phyloP scores from a whole-genome alignment of 2,888 invertebrate species.

The Falcaria lacertinaria region DNA sequence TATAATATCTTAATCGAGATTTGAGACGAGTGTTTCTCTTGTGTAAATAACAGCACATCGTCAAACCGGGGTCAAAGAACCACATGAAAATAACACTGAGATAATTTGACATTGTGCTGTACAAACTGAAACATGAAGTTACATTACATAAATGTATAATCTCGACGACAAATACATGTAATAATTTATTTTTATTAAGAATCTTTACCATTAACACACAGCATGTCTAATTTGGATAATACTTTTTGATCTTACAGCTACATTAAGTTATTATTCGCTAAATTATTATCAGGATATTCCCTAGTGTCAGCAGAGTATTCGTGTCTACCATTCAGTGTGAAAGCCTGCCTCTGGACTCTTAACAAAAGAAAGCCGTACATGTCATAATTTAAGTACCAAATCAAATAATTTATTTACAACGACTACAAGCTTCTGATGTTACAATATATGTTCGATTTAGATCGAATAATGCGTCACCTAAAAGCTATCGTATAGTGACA shows the following conservation, averaged over 20 bases:
- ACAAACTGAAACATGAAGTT: slow-evolving; percentile 25
- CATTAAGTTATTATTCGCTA: slow-evolving; percentile 64
- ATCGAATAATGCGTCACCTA: slow-evolving; percentile 58
- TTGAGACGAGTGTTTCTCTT: slow-evolving; percentile 17
- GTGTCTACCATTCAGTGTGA: slow-evolving; percentile 50
- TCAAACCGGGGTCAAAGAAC: slow-evolving; percentile 34
- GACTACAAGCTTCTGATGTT: slow-evolving; percentile 51
- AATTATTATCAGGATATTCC: slow-evolving; percentile 70
- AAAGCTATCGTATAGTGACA: slow-evolving; percentile 66
- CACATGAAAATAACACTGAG: slow-evolving; percentile 23
- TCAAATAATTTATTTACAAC: slow-evolving; percentile 64
- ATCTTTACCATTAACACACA: slow-evolving; percentile 64
- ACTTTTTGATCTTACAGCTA: slow-evolving; percentile 73
- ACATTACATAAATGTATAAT: slow-evolving; percentile 34
- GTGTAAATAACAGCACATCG: slow-evolving; percentile 32
- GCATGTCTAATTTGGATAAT: slow-evolving; percentile 76
- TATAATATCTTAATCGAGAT: slow-evolving; percentile 28
- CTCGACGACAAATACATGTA: slow-evolving; percentile 46
- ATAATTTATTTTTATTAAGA: slow-evolving; percentile 51
- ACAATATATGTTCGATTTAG: slow-evolving; percentile 39
- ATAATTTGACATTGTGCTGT: slow-evolving; percentile 35
- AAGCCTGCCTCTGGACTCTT: slow-evolving; percentile 51
- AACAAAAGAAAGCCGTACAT: slow-evolving; percentile 47
- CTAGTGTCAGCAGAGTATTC: slow-evolving; percentile 59
- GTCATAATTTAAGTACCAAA: slow-evolving; percentile 37